Percentiles rank a stretch among this genome's conserved stretches.
Evolutionary conservation across 2,797 vertebrate species (phyloP).

Genomic region (Sebastes goodei): DNA sequence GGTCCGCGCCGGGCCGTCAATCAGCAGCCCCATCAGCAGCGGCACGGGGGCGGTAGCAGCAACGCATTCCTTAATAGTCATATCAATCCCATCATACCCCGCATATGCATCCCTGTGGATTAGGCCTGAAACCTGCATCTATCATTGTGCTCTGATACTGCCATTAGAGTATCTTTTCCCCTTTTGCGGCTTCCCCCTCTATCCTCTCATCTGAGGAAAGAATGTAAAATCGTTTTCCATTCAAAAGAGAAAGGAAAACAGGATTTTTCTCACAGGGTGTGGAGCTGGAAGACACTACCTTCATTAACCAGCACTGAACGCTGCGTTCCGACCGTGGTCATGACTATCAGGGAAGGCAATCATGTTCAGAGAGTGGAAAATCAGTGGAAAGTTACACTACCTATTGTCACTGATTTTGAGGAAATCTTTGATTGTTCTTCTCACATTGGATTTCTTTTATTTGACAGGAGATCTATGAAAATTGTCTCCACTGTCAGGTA

Average conservation of each 20-base stretch:
- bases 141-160: slow-evolving; percentile 61
- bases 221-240: slow-evolving; percentile 62
- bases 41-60: slow-evolving; percentile 17
- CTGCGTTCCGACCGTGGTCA: slow-evolving; percentile 11
- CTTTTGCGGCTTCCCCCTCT: slow-evolving; percentile 32
- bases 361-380: slow-evolving; percentile 25
- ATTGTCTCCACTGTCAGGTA: neutral
- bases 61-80: slow-evolving; percentile 34
- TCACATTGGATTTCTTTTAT: neutral
- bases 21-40: slow-evolving; percentile 60
- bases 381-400: slow-evolving; percentile 31
- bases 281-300: slow-evolving; percentile 41
- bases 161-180: slow-evolving; percentile 58
- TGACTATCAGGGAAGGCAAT: slow-evolving; percentile 18
- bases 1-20: slow-evolving; percentile 48
- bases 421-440: slow-evolving; percentile 39
- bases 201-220: slow-evolving; percentile 52
- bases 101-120: slow-evolving; percentile 48
- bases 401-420: slow-evolving; percentile 25
- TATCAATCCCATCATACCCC: slow-evolving; percentile 43
- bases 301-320: neutral
- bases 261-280: slow-evolving; percentile 54
- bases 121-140: slow-evolving; percentile 61
- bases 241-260: slow-evolving; percentile 38
- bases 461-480: neutral